phyloP scores from a whole-genome alignment of 2,888 invertebrate species.

The Microctonus brassicae region DNA sequence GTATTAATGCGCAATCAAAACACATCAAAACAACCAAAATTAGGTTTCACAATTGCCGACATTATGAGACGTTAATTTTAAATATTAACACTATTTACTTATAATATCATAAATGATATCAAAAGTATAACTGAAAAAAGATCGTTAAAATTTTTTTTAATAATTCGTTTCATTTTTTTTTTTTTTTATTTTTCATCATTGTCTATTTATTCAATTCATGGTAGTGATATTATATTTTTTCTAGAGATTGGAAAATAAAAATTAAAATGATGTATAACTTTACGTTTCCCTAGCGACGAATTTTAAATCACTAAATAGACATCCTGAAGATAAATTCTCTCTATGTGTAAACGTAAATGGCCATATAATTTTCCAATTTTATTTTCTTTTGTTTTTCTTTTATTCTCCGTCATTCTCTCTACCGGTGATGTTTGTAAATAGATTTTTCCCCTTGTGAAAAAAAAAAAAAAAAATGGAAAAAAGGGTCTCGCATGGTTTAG shows the following conservation, averaged over 20 bases:
- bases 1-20: conserved; percentile 34
- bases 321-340: conserved; percentile 7
- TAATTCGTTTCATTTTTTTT: not conserved
- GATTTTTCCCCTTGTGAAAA: conserved; percentile 31
- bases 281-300: not conserved
- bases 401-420: conserved; percentile 17
- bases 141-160: not conserved
- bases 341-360: no score
- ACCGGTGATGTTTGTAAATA: conserved; percentile 59
- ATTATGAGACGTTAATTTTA: conserved; percentile 83
- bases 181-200: conserved; percentile 16
- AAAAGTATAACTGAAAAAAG: not conserved
- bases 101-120: not conserved
- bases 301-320: not conserved
- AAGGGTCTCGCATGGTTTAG: conserved; percentile 33
- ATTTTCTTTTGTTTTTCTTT: conserved; percentile 11
- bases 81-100: not conserved
- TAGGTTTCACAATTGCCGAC: conserved; percentile 90
- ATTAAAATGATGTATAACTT: not conserved
- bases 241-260: not conserved
- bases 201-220: not conserved
- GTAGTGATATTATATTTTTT: not conserved
- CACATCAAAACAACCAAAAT: conserved; percentile 67
- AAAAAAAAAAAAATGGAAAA: conserved; percentile 15
- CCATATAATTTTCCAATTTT: conserved; percentile 38